Percentiles rank a stretch among this genome's conserved stretches.
Conservation (phyloP, 2,888 invertebrate genomes). For the Lithosia quadra region DNA sequence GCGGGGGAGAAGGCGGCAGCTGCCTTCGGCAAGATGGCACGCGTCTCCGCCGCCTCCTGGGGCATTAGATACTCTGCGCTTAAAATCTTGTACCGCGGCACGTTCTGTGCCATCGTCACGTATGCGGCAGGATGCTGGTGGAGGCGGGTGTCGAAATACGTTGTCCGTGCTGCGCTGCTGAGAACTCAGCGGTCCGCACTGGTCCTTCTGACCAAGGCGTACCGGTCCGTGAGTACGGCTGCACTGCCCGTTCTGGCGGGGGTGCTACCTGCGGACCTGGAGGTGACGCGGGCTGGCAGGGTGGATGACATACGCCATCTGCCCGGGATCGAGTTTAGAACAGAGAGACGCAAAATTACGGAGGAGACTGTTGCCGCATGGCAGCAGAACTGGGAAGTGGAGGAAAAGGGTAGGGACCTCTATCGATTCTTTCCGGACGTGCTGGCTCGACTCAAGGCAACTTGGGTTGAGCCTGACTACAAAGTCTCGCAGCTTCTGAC, state of each 20-base stretch:
- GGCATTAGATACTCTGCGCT: constrained; percentile 27
- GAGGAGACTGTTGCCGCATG: not conserved
- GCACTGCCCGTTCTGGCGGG: constrained; percentile 30
- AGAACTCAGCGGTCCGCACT: constrained; percentile 21
- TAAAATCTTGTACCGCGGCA: constrained; percentile 8
- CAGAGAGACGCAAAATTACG: not conserved
- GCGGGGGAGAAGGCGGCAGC: constrained; percentile 36
- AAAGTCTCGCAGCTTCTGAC: not conserved
- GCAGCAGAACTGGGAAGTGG: not conserved
- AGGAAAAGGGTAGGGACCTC: not conserved
- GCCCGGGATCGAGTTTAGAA: not conserved
- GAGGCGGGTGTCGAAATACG: not conserved
- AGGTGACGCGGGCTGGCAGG: constrained; percentile 20
- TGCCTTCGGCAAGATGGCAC: constrained; percentile 47
- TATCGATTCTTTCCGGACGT: constrained; percentile 6
- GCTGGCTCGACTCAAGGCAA: not conserved
- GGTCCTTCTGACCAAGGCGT: constrained; percentile 28
- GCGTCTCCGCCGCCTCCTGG: constrained; percentile 50
- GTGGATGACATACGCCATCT: not conserved
- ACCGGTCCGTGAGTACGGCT: constrained; percentile 19
- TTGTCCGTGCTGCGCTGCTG: constrained; percentile 9
- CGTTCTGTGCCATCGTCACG: constrained; percentile 25
- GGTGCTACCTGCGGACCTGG: constrained; percentile 35
- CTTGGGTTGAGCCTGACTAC: constrained; percentile 9
- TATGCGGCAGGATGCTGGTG: constrained; percentile 32